Conservation (phyloP, 2,113 vertebrate species). For the Pomatorhinus ruficollis region DNA sequence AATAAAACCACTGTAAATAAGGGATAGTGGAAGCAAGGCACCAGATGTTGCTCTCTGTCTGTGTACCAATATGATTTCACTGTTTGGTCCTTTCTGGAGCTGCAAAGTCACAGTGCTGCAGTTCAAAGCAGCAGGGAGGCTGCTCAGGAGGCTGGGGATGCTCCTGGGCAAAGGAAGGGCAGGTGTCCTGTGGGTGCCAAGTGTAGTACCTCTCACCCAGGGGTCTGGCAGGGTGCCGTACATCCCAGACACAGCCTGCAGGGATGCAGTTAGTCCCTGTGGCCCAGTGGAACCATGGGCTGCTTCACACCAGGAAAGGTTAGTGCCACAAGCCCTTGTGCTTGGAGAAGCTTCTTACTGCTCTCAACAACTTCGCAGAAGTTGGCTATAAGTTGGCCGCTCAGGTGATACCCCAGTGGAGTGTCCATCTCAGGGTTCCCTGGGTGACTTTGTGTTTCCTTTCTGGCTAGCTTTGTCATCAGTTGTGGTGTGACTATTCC, state of each 20-base stretch:
- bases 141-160: rapidly evolving
- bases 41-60: background rate
- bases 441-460: background rate
- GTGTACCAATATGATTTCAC: rapidly evolving
- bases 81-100: background rate
- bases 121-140: background rate
- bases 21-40: rapidly evolving
- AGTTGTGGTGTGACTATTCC: background rate
- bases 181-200: background rate
- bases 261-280: background rate
- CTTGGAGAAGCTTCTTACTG: background rate
- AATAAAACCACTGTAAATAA: background rate
- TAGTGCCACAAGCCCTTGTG: background rate
- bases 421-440: background rate
- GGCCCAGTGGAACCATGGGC: rapidly evolving
- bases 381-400: background rate
- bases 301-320: background rate
- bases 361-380: background rate
- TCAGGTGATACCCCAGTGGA: background rate
- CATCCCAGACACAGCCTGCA: background rate
- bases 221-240: background rate
- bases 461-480: background rate
- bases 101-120: background rate
- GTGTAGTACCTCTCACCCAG: background rate
- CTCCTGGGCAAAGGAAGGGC: background rate